phyloP scores from a whole-genome alignment of 2,797 vertebrate genomes.

The Pseudochromis fuscus region DNA sequence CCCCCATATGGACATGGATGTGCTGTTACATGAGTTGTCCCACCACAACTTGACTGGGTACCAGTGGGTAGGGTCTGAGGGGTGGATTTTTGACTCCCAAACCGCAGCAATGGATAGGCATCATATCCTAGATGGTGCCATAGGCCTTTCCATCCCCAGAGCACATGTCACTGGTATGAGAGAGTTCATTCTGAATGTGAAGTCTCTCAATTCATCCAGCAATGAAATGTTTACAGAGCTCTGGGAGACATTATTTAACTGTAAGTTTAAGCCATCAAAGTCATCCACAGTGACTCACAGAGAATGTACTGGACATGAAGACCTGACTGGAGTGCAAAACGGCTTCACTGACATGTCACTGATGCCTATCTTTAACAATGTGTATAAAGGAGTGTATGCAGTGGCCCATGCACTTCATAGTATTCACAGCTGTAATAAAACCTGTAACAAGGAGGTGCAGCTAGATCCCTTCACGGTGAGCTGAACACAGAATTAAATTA shows the following conservation, averaged over 20 bases:
- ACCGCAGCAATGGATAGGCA: conserved; percentile 64
- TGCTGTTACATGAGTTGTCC: conserved; percentile 72
- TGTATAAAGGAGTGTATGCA: conserved; percentile 82
- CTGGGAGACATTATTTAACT: conserved; percentile 79
- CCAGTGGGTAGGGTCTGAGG: conserved; percentile 81
- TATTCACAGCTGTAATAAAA: conserved; percentile 64
- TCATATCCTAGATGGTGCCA: conserved; percentile 64
- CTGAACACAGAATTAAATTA: too few relatives aligned
- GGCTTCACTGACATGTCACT: conserved; percentile 79
- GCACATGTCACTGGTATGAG: conserved; percentile 77
- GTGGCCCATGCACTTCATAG: conserved; percentile 77
- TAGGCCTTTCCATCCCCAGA: conserved; percentile 77
- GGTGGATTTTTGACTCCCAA: too few relatives aligned
- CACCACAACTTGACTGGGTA: conserved; percentile 57
- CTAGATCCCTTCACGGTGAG: conserved; percentile 62
- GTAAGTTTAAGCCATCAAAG: too few relatives aligned
- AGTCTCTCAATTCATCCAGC: conserved; percentile 55
- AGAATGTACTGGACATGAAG: conserved; percentile 74
- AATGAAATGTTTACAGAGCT: conserved; percentile 76
- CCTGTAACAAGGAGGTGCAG: conserved; percentile 53
- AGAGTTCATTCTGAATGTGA: conserved; percentile 76
- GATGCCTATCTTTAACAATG: conserved; percentile 78
- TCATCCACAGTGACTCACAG: too few relatives aligned
- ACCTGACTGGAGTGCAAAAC: conserved; percentile 56
- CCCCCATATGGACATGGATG: conserved; percentile 64